A percentile compares a stretch with the other conserved stretches of the same genome.
These are phyloP conservation scores for Rostratula benghalensis DNA, from an alignment of 2,113 vertebrate species.

Conservation along the genomic window DNA sequence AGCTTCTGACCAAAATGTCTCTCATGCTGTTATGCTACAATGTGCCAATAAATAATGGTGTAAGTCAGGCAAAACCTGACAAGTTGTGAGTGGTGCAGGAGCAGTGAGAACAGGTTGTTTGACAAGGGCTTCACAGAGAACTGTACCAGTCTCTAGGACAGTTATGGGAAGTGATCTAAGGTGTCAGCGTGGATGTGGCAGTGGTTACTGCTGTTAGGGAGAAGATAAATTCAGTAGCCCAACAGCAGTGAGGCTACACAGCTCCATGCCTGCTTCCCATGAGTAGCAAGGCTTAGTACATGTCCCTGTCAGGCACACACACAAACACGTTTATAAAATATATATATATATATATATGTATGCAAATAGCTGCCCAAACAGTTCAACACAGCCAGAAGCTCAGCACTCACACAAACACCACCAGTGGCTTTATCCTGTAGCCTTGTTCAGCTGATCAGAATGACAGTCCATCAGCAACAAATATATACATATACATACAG, in stretches of 20 bases:
- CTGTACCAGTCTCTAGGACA: background rate
- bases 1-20: background rate
- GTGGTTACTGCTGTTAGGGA: background rate
- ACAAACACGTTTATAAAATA: background rate
- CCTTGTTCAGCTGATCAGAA: background rate
- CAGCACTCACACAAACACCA: background rate
- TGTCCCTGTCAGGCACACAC: background rate
- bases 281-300: background rate
- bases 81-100: background rate
- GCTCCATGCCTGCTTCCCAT: background rate
- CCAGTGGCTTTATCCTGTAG: background rate
- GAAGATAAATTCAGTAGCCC: background rate
- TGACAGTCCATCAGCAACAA: background rate
- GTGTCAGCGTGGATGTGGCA: background rate
- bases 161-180: background rate
- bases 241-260: background rate
- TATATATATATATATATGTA: accelerated
- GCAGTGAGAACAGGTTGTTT: background rate
- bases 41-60: background rate
- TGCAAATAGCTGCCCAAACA: accelerated
- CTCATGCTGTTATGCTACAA: background rate
- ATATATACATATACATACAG: background rate
- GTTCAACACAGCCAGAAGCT: background rate
- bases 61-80: background rate
- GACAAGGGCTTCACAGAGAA: accelerated